Evolutionary conservation across 30 jellyfish, hydroid and myxozoan species (phyloP), one percentile per base, ranked within the genome.

Genomic region (Aurelia coerulea): DNA sequence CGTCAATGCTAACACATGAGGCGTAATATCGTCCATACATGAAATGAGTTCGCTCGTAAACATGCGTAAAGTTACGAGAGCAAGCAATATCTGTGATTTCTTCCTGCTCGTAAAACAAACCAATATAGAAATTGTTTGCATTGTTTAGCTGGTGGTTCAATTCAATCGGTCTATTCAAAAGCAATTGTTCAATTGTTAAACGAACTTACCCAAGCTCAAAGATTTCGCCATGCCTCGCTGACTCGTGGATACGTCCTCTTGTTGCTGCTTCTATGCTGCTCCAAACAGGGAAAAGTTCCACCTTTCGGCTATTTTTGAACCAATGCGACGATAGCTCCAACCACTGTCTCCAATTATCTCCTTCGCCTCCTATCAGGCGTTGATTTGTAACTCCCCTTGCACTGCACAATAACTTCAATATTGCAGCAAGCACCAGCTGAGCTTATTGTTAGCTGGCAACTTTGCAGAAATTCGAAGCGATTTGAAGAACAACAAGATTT

Each of bases 191-290:
- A 74, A 79, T 65, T 73, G 73, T 56, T 84, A 33, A 77, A 73
- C 42, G 31, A 19, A 84, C 93, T 84, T 87, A 84, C 93, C 93
- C 88, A 84, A 16, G 66, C 73, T 60, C 87, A 84, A 73, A 73
- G 88, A 84, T 67, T 84, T 84, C 49, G 41, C 88, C 93, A 84
- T 84, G 93, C 74, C 88, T 84, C 81, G 88, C 31, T 84, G 92
- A 62, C 53, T 85, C 53, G 73, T 8, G 10, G 73, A 15, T 17
- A 18, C 39, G 79, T 10, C 56, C 14, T 46, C 56, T 46, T 13
- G 56, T 23, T 19, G 52, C 76, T 23, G 10, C 6, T 62, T 64
- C 8, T 29, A 54, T 23, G 76, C 76, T 23, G 42, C 7, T 23
- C 42, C 35, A 17, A 15, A 15, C 12, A 4, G 42, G 14, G 11